Percentiles rank a stretch among this genome's conserved stretches.
Conservation (phyloP, 2,113 vertebrate genomes). For the Pedetes capensis region DNA sequence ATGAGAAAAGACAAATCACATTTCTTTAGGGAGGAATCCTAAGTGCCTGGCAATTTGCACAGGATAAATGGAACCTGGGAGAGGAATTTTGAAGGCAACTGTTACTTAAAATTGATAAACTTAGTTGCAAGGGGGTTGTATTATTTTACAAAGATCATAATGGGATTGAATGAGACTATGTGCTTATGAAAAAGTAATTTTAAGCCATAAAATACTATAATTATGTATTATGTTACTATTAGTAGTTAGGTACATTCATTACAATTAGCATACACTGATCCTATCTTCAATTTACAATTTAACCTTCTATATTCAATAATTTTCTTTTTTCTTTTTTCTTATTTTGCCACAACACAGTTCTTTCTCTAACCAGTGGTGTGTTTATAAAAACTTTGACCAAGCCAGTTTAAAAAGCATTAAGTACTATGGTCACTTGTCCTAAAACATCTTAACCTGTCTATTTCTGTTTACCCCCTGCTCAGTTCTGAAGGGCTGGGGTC, state of each 20-base stretch:
- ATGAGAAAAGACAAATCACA: conserved; percentile 66
- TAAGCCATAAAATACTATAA: background rate
- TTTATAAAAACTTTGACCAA: background rate
- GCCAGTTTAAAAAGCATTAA: background rate
- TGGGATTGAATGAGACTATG: background rate
- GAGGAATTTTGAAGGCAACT: conserved; percentile 37
- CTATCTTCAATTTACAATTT: conserved; percentile 27
- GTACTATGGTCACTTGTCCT: background rate
- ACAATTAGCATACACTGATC: background rate
- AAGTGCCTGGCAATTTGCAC: conserved; percentile 55
- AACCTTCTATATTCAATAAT: background rate
- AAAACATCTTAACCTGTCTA: background rate
- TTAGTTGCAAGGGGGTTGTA: conserved; percentile 64
- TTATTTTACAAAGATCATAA: conserved; percentile 63
- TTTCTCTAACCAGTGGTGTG: background rate
- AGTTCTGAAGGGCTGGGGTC: too few species aligned
- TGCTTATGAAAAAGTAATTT: conserved; percentile 26
- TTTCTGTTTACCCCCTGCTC: background rate
- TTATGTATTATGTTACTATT: background rate
- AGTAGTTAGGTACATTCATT: background rate
- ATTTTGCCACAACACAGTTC: background rate
- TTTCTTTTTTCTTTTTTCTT: conserved; percentile 8
- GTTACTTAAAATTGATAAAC: conserved; percentile 75
- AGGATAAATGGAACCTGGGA: conserved; percentile 66
- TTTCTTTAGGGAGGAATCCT: conserved; percentile 66